Percentiles rank a stretch among this genome's conserved stretches.
These are phyloP conservation scores for Anagrus nilaparvatae DNA, from an alignment of 1,140 invertebrate genomes.

Conservation along the genomic window DNA sequence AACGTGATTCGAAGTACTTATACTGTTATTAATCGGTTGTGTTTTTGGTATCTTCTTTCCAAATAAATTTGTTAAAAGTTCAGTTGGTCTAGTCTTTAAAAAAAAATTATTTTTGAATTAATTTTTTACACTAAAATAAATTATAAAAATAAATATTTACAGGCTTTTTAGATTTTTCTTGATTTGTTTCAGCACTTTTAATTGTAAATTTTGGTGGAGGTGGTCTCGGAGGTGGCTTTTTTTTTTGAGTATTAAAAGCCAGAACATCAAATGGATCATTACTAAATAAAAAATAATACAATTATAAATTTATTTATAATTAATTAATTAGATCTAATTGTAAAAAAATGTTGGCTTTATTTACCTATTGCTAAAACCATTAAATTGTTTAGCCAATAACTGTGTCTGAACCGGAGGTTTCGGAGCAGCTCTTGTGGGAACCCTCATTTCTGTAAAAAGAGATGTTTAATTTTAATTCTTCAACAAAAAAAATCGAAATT, in stretches of 20 bases:
- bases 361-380: constrained; percentile 30
- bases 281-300: constrained; percentile 15
- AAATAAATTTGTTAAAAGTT: constrained; percentile 33
- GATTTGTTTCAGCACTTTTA: constrained; percentile 21
- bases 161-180: constrained; percentile 33
- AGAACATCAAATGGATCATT: constrained; percentile 29
- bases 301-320: not conserved
- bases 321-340: not conserved
- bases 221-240: constrained; percentile 39
- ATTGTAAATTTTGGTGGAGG: constrained; percentile 37
- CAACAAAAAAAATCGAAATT: not conserved
- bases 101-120: constrained; percentile 5
- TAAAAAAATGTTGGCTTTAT: constrained; percentile 2
- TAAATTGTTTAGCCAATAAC: constrained; percentile 19
- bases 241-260: constrained; percentile 27
- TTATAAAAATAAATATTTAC: constrained; percentile 21
- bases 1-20: not conserved
- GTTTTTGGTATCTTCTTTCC: constrained; percentile 20
- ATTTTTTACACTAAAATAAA: not conserved
- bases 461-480: too few relatives aligned
- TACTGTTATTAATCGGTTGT: constrained; percentile 13
- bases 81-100: constrained; percentile 32
- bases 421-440: constrained; percentile 36
- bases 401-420: constrained; percentile 25
- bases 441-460: constrained; percentile 32